Evolutionary conservation across 1,140 invertebrate genomes (phyloP).

Genomic region (Pogonognathellus flavescens): DNA sequence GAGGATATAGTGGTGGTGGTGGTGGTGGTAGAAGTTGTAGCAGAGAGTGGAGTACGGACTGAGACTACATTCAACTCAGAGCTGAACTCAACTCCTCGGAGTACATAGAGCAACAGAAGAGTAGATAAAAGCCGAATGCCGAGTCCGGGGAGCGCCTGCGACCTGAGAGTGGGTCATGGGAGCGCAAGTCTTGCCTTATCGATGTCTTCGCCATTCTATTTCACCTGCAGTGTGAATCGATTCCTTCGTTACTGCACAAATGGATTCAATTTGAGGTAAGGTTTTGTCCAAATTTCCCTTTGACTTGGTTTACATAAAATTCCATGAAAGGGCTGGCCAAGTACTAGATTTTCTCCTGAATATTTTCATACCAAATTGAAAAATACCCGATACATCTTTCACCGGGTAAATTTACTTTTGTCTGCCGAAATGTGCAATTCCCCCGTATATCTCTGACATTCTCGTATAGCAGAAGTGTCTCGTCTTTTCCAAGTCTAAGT

Average conservation of each 20-base stretch:
- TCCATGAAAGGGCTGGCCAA: neutral
- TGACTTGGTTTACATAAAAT: neutral
- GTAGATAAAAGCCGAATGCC: conserved; percentile 38
- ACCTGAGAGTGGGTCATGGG: conserved; percentile 59
- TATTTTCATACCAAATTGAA: conserved; percentile 27
- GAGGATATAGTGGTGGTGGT: neutral
- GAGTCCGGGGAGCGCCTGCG: conserved; percentile 59
- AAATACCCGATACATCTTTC: conserved; percentile 4
- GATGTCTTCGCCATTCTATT: conserved; percentile 64
- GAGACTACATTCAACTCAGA: conserved; percentile 28
- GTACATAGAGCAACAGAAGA: conserved; percentile 12
- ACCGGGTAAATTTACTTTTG: neutral
- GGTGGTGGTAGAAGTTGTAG: neutral
- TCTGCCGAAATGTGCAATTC: neutral
- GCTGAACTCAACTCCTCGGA: conserved; percentile 12
- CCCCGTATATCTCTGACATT: no score
- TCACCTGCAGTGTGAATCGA: conserved; percentile 66
- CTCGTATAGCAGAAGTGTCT: no score
- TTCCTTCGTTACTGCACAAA: conserved; percentile 60
- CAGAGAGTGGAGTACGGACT: neutral
- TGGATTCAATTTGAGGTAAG: conserved; percentile 56
- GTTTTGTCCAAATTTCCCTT: conserved; percentile 51
- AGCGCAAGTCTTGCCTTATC: conserved; percentile 63
- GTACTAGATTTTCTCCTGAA: neutral
- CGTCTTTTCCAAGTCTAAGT: neutral